These are phyloP conservation scores for Glaucidium brasilianum DNA, from an alignment of 2,113 vertebrate genomes.

Conservation along the genomic window DNA sequence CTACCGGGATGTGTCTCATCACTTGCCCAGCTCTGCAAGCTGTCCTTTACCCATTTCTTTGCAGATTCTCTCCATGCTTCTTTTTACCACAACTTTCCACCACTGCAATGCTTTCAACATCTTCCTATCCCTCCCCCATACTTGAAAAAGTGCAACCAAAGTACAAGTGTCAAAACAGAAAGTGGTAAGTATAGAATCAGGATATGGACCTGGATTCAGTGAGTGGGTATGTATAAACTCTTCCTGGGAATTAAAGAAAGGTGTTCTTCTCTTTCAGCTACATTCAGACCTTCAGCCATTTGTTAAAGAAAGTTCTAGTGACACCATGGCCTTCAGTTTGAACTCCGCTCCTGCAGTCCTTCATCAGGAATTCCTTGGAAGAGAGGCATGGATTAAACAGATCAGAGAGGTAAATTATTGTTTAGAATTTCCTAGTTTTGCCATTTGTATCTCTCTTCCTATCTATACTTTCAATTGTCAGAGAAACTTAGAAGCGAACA, in stretches of 20 bases:
- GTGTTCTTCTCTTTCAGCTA: conserved; percentile 77
- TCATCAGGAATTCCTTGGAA: conserved; percentile 87
- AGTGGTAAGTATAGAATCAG: not conserved
- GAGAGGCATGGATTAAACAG: conserved; percentile 86
- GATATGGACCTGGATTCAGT: not conserved
- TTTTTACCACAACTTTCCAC: not conserved
- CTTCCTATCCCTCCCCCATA: not conserved
- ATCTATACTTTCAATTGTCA: not conserved
- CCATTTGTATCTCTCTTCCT: not conserved
- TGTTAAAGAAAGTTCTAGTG: conserved; percentile 78
- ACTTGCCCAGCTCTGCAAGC: not conserved
- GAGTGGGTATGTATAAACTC: not conserved
- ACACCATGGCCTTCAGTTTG: conserved; percentile 80
- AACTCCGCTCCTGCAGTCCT: conserved; percentile 90
- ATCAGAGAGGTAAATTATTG: conserved; percentile 83
- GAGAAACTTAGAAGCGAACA: not conserved
- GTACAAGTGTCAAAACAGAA: not conserved
- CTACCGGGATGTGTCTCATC: not conserved
- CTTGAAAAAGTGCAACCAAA: not conserved
- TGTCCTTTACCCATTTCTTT: not conserved
- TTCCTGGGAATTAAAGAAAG: not conserved
- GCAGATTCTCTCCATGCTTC: not conserved
- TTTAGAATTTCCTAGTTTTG: not conserved
- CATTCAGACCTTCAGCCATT: conserved; percentile 95
- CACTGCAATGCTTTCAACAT: not conserved